Evolutionary conservation across 35 echinoderm and acorn worm species (phyloP).

Genomic region (Strongylocentrotus purpuratus): DNA sequence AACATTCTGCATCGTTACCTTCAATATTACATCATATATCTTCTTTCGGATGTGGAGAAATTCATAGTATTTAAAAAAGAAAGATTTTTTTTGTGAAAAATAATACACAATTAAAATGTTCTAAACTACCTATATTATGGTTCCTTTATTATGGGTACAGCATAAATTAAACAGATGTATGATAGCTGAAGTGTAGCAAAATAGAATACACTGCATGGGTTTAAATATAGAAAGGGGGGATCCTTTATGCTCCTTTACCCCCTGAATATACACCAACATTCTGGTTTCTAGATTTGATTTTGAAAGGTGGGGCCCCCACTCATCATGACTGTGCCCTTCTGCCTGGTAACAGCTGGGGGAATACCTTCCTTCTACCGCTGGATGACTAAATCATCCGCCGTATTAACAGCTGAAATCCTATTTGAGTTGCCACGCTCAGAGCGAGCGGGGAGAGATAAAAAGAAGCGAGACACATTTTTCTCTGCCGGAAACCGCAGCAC

Average conservation of each 20-base stretch:
- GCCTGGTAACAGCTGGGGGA: constrained; percentile 5
- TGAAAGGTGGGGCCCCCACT: not conserved
- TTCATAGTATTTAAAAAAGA: not conserved
- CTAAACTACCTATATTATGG: too few relatives aligned
- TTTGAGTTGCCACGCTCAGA: not conserved
- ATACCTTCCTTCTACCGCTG: not conserved
- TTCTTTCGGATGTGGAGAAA: not conserved
- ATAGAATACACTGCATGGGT: not conserved
- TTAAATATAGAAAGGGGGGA: not conserved
- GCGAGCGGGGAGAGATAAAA: not conserved
- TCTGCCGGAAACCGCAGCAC: not conserved
- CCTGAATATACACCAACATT: not conserved
- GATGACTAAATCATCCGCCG: constrained; percentile 39
- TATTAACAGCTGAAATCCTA: constrained; percentile 42
- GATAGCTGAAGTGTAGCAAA: not conserved
- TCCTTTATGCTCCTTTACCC: not conserved
- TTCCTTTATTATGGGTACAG: too few relatives aligned
- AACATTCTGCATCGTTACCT: not conserved
- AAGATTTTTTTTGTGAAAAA: not conserved
- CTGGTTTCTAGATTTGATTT: not conserved
- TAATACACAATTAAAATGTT: not conserved
- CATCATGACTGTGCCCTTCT: not conserved
- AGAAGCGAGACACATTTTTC: not conserved
- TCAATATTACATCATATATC: not conserved
- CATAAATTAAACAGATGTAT: too few relatives aligned